Percentiles rank a stretch among this genome's conserved stretches.
phyloP scores from a whole-genome alignment of 1,140 invertebrate species.

The Zophobas morio region DNA sequence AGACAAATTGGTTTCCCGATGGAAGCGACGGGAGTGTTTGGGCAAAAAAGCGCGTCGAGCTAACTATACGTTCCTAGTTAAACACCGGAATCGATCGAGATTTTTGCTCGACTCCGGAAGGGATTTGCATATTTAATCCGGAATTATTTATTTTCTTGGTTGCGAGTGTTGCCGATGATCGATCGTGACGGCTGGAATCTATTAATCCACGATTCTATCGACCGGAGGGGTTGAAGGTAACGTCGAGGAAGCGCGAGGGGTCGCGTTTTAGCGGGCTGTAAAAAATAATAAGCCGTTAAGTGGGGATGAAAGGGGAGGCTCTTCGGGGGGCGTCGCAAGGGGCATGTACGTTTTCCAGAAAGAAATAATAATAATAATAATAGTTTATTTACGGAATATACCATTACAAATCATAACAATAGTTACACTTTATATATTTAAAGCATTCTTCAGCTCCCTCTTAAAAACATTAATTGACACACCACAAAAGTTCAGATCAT shows the following conservation, averaged over 20 bases:
- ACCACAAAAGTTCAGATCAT: no score
- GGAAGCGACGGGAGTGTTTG: constrained; percentile 9
- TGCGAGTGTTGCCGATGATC: not conserved
- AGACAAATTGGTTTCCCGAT: constrained; percentile 38
- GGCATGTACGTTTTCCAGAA: no score
- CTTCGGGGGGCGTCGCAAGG: no score
- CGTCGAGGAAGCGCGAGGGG: not conserved
- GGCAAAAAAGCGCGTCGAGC: not conserved
- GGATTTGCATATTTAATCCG: constrained; percentile 4
- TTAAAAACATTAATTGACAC: no score
- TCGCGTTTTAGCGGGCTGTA: no score
- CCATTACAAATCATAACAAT: no score
- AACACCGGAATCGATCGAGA: constrained; percentile 18
- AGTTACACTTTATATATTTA: no score
- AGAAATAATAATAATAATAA: no score
- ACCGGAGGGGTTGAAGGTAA: not conserved
- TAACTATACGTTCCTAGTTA: constrained; percentile 8
- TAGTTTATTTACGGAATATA: no score
- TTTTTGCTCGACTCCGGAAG: not conserved
- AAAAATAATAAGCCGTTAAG: no score
- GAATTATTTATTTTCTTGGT: constrained; percentile 11
- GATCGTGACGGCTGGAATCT: constrained; percentile 1
- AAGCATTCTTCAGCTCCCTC: no score
- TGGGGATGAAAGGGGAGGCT: no score
- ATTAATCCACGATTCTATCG: constrained; percentile 23